Evolutionary conservation across 2,797 vertebrate genomes (phyloP).

Genomic region (Malacoctenus gilli): DNA sequence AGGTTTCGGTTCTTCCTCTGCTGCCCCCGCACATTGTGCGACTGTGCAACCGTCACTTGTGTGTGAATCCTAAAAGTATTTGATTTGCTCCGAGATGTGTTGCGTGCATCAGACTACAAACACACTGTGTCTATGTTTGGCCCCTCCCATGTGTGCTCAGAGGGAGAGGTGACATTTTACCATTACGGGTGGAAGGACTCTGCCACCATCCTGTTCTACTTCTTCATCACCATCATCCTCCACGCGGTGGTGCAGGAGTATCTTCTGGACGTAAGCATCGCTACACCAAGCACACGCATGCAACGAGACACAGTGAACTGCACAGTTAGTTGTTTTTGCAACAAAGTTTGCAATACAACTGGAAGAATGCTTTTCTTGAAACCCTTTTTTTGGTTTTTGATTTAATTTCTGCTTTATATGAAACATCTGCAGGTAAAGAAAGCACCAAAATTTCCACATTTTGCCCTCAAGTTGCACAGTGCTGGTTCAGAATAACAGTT

Average conservation of each 20-base stretch:
- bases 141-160: conserved; percentile 73
- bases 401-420: too few relatives aligned
- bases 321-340: too few relatives aligned
- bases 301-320: too few relatives aligned
- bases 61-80: neutral
- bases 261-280: conserved; percentile 91
- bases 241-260: conserved; percentile 98
- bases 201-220: conserved; percentile 93
- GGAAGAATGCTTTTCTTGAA: too few relatives aligned
- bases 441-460: too few relatives aligned
- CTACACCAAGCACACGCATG: too few relatives aligned
- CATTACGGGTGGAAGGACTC: conserved; percentile 93
- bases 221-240: conserved; percentile 93
- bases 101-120: conserved; percentile 26
- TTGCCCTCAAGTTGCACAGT: too few relatives aligned
- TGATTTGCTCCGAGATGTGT: conserved; percentile 20
- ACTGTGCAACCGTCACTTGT: neutral
- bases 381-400: too few relatives aligned
- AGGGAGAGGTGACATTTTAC: conserved; percentile 90
- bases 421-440: too few relatives aligned
- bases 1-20: conserved; percentile 19
- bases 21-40: neutral
- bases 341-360: too few relatives aligned
- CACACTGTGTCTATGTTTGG: conserved; percentile 6
- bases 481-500: too few relatives aligned